phyloP scores from a whole-genome alignment of 2,113 vertebrate species.

The Melozone crissalis region DNA sequence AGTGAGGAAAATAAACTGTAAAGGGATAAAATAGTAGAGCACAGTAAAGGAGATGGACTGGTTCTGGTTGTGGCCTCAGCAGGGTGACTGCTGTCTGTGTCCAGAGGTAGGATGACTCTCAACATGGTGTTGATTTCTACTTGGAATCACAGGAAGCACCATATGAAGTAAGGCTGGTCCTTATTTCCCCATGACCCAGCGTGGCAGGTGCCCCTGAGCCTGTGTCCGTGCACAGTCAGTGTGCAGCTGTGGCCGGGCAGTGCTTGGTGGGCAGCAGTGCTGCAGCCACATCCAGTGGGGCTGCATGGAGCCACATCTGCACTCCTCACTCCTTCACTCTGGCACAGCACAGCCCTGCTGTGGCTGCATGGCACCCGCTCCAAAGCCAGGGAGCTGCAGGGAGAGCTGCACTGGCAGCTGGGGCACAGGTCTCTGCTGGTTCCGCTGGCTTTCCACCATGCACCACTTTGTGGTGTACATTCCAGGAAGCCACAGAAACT shows the following conservation, averaged over 20 bases:
- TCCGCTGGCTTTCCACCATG: fast-evolving
- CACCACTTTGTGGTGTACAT: fast-evolving
- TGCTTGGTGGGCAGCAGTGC: neutral
- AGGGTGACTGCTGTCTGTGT: neutral
- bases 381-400: neutral
- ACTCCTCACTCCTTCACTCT: too few relatives aligned
- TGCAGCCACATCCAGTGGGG: fast-evolving
- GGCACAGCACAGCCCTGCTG: neutral
- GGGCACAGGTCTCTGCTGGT: neutral
- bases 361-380: neutral
- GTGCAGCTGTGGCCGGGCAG: neutral
- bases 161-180: neutral
- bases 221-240: fast-evolving
- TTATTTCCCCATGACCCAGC: neutral
- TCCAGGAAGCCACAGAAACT: neutral
- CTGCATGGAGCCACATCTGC: neutral
- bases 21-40: neutral
- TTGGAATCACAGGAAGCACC: neutral
- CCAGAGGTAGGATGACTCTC: fast-evolving
- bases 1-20: neutral
- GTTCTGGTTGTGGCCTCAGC: neutral
- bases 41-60: neutral
- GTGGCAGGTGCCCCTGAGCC: fast-evolving
- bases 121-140: neutral
- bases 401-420: neutral